Evolutionary conservation across 2,797 vertebrate species (phyloP).

Genomic region (Strix occidentalis): DNA sequence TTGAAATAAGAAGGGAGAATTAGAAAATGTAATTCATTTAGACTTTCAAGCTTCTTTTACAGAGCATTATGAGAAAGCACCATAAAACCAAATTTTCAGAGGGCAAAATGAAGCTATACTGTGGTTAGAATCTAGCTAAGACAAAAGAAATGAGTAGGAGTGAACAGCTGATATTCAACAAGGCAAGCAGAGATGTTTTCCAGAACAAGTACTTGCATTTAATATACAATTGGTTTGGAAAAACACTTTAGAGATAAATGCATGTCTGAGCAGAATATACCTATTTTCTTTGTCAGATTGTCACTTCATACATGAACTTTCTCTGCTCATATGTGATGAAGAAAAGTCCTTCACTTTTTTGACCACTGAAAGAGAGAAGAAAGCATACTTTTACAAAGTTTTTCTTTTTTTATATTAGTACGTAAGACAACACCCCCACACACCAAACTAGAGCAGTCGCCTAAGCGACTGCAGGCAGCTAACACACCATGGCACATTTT

Average conservation of each 20-base stretch:
- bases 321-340: neutral
- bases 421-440: neutral
- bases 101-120: neutral
- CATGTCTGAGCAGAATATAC: neutral
- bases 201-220: too few relatives aligned
- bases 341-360: too few relatives aligned
- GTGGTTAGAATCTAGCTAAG: neutral
- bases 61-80: neutral
- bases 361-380: neutral
- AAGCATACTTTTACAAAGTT: neutral
- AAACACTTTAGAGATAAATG: neutral
- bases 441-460: neutral
- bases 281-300: neutral
- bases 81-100: neutral
- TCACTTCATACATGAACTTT: neutral
- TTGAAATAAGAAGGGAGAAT: neutral
- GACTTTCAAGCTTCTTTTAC: neutral
- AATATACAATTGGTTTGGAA: neutral
- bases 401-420: neutral
- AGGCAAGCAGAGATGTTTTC: neutral
- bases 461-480: neutral
- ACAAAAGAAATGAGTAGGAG: neutral
- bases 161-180: neutral
- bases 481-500: fast-evolving
- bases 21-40: fast-evolving